A percentile compares a stretch with the other conserved stretches of the same genome.
phyloP scores from a whole-genome alignment of 2,888 invertebrate genomes.

The Papilio elwesi region DNA sequence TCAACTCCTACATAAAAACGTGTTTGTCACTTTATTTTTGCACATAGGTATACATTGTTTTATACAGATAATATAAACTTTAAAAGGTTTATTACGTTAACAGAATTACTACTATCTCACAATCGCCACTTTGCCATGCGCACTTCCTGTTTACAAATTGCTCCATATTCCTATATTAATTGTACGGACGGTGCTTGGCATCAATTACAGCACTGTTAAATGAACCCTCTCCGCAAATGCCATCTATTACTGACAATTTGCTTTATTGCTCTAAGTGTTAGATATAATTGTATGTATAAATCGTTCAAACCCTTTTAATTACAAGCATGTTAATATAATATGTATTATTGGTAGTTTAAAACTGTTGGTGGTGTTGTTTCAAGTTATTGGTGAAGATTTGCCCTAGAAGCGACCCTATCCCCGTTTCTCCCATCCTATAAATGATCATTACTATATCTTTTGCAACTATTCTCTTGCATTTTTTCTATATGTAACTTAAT shows the following conservation, averaged over 20 bases:
- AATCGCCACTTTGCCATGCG: conserved; percentile 66
- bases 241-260: conserved; percentile 2
- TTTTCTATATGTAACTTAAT: too few species aligned
- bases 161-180: conserved; percentile 30
- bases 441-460: too few species aligned
- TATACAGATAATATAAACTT: not conserved
- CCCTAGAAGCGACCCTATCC: too few species aligned
- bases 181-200: conserved; percentile 6
- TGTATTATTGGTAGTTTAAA: too few species aligned
- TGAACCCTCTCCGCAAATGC: not conserved
- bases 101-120: conserved; percentile 47
- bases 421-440: too few species aligned
- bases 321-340: too few species aligned
- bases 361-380: too few species aligned
- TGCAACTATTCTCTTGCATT: too few species aligned
- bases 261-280: not conserved
- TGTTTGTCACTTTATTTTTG: conserved; percentile 2
- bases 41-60: not conserved
- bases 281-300: not conserved
- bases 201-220: conserved; percentile 4
- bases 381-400: too few species aligned
- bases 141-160: conserved; percentile 70
- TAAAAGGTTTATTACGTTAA: not conserved
- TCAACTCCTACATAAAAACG: not conserved
- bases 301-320: too few species aligned